Evolutionary conservation across 2,113 vertebrate species (phyloP).

Genomic region (Mionectes macconnelli): DNA sequence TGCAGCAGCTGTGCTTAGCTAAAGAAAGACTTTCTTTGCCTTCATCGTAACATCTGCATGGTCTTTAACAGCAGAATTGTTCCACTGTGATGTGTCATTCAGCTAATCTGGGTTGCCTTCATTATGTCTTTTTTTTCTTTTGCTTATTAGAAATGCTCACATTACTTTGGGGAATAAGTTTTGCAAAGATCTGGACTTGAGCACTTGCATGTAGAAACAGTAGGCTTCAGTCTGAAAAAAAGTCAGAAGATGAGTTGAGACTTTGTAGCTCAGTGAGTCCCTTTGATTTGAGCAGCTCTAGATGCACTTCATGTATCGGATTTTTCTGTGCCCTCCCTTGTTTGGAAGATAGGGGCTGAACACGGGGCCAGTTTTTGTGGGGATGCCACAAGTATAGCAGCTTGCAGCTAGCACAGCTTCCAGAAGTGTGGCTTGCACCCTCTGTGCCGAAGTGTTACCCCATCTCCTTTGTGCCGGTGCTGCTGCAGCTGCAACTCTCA

Average conservation of each 20-base stretch:
- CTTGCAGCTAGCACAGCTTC: not conserved
- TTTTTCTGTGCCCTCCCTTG: not conserved
- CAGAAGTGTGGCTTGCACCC: not conserved
- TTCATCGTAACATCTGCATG: conserved; percentile 28
- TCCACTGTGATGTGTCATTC: not conserved
- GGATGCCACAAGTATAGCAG: not conserved
- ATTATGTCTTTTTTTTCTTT: not conserved
- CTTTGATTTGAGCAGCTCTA: not conserved
- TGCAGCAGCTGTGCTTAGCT: conserved; percentile 56
- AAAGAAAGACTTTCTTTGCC: conserved; percentile 46
- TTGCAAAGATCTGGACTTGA: not conserved
- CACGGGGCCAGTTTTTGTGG: not conserved
- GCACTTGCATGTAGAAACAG: not conserved
- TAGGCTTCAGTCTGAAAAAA: not conserved
- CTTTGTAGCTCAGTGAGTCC: not conserved
- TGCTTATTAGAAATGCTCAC: not conserved
- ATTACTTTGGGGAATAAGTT: not conserved
- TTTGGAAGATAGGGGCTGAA: not conserved
- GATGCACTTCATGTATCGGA: not conserved
- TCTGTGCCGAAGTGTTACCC: not conserved
- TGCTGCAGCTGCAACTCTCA: rapidly evolving
- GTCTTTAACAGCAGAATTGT: conserved; percentile 45
- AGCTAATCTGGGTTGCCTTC: conserved; percentile 7
- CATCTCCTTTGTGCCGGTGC: rapidly evolving
- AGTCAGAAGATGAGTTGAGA: not conserved